Evolutionary conservation across 2,797 vertebrate species (phyloP).

Genomic region (Gallinago solitaria): DNA sequence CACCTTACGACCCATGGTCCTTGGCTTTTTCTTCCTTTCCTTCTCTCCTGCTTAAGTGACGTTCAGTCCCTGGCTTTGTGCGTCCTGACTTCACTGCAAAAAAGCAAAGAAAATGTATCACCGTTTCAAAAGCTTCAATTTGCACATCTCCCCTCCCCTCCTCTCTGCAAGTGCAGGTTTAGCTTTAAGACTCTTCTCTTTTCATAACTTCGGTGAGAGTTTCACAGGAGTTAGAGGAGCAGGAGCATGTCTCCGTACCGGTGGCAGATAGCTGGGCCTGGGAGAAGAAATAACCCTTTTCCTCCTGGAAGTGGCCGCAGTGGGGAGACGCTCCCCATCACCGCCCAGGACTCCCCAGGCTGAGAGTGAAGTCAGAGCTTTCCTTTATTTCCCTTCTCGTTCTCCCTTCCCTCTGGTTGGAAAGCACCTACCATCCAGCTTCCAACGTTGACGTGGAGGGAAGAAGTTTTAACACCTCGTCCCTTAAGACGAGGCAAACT

Average conservation of each 20-base stretch:
- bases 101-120: not conserved
- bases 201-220: not conserved
- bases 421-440: not conserved
- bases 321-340: not conserved
- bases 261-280: not conserved
- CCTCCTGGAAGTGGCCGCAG: not conserved
- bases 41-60: not conserved
- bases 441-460: not conserved
- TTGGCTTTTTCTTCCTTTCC: not conserved
- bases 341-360: not conserved
- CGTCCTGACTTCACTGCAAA: fast-evolving
- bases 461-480: not conserved
- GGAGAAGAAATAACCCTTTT: slow-evolving; percentile 35
- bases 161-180: not conserved
- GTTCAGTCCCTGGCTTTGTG: not conserved
- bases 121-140: not conserved
- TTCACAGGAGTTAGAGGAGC: not conserved
- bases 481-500: not conserved
- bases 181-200: not conserved
- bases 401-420: not conserved
- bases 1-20: fast-evolving
- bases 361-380: slow-evolving; percentile 30
- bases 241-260: not conserved
- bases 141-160: not conserved
- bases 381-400: not conserved